These are phyloP conservation scores for Cyclophora albipunctata DNA, from an alignment of 2,888 invertebrate genomes.

Conservation along the genomic window DNA sequence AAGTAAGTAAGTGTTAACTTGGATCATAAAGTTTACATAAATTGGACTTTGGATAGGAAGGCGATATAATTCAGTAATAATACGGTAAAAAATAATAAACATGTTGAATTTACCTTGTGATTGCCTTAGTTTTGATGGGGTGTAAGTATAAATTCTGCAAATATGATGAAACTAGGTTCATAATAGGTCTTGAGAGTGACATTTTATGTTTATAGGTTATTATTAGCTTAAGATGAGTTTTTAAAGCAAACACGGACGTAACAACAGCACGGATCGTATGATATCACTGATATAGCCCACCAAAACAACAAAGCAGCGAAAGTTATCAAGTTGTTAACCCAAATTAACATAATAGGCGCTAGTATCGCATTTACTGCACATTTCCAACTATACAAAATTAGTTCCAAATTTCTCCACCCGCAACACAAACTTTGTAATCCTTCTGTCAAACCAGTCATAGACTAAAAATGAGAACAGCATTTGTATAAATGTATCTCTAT, in stretches of 20 bases:
- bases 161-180: constrained; percentile 81
- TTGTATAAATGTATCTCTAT: too few species aligned
- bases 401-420: constrained; percentile 3
- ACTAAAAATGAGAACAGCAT: not conserved
- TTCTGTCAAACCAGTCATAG: constrained; percentile 8
- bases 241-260: constrained; percentile 4
- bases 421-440: not conserved
- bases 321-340: not conserved
- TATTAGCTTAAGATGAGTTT: not conserved
- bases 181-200: constrained; percentile 83
- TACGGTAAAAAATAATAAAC: constrained; percentile 25
- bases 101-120: constrained; percentile 79
- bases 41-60: constrained; percentile 20
- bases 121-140: constrained; percentile 85
- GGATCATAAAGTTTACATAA: not conserved
- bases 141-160: constrained; percentile 83
- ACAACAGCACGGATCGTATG: constrained; percentile 6
- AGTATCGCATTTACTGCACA: constrained; percentile 3
- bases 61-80: not conserved
- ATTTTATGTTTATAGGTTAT: constrained; percentile 48
- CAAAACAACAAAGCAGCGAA: constrained; percentile 6
- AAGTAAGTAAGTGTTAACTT: not conserved
- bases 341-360: constrained; percentile 6
- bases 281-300: constrained; percentile 17
- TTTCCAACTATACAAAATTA: not conserved